Conservation (phyloP, 2,797 vertebrate species). For the Sandelia bainsii region DNA sequence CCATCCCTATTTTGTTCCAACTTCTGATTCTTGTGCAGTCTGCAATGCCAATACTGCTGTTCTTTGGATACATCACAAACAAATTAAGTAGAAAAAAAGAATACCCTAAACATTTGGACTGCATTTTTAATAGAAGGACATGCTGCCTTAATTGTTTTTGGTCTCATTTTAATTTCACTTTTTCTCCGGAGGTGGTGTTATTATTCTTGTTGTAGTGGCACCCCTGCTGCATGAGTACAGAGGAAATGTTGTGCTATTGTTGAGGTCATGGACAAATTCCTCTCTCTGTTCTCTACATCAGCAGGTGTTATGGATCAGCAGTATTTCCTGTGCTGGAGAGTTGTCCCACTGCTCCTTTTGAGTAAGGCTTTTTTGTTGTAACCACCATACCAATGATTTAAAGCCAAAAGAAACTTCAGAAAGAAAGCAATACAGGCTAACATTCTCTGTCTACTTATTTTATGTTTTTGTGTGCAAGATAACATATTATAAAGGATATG, state of each 20-base stretch:
- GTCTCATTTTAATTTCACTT: conserved; percentile 52
- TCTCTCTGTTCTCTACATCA: conserved; percentile 60
- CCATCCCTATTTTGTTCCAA: conserved; percentile 55
- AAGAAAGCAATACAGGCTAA: conserved; percentile 1
- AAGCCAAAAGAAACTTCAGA: neutral
- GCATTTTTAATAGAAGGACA: conserved; percentile 29
- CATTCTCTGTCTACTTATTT: neutral
- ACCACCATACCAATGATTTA: conserved; percentile 29
- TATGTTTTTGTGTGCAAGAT: neutral
- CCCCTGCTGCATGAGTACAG: conserved; percentile 45
- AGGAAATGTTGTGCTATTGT: conserved; percentile 43
- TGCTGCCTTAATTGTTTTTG: conserved; percentile 55
- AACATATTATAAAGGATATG: neutral
- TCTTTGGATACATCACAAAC: conserved; percentile 60
- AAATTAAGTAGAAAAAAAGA: conserved; percentile 39
- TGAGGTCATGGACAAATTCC: conserved; percentile 61
- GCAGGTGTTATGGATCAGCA: conserved; percentile 77
- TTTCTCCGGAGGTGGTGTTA: conserved; percentile 58
- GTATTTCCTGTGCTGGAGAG: conserved; percentile 60
- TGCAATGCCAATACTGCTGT: conserved; percentile 45
- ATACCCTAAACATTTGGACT: conserved; percentile 53
- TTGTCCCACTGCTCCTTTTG: conserved; percentile 66
- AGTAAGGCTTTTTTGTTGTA: conserved; percentile 72
- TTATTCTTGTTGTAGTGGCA: conserved; percentile 46
- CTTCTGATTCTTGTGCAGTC: conserved; percentile 37